Base-by-base conservation (phyloP, 2,888 invertebrate species). In the Caradrina kadenii region DNA sequence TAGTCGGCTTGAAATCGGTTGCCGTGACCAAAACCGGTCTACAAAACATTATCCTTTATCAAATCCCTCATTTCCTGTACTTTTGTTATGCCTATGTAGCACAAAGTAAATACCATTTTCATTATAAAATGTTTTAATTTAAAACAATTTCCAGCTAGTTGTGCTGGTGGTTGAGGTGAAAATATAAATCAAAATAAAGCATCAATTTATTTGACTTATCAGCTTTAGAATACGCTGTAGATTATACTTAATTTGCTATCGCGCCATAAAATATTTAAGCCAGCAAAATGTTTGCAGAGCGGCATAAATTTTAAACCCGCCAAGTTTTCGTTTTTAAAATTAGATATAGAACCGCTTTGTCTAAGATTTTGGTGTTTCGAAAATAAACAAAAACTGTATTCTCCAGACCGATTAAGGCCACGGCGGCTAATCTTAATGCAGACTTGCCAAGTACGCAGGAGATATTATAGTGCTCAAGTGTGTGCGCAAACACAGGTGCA, bases 181-280 rank as follows among this genome's bases (percentile, higher is more conserved):
- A 48, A 31, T 42, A 56, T 63, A 71, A 71, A 74, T 63, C 49
- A 61, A 58, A 64, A 54, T 54, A 65, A 59, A 78, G n/a, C 56
- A 61, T 61, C 61, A 60, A 71, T 74, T 70, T 2, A 63, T 71
- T 76, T 48, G 55, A 55, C 50, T 62, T 62, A 59, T 64, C n/a
- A 62, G 59, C 50, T 52, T 55, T 54, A 19, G 49, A 62, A 55
- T 50, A 48, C 49, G 35, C 19, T 39, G 26, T 21, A 54, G 19
- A 22, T 69, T 48, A 55, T 15, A 42, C 19, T 45, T 10, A 62
- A 52, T 52, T 63, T 63, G 54, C 17, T 50, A 48, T 45, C 21
- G 31, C n/a, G 35, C 19, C 13, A 1, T 58, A 17, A 35, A 56
- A 50, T 75, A 21, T 66, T 61, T 50, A 22, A 19, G 17, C 39